Conservation (phyloP, 1,140 invertebrate species). For the Macrostomum lignano region DNA sequence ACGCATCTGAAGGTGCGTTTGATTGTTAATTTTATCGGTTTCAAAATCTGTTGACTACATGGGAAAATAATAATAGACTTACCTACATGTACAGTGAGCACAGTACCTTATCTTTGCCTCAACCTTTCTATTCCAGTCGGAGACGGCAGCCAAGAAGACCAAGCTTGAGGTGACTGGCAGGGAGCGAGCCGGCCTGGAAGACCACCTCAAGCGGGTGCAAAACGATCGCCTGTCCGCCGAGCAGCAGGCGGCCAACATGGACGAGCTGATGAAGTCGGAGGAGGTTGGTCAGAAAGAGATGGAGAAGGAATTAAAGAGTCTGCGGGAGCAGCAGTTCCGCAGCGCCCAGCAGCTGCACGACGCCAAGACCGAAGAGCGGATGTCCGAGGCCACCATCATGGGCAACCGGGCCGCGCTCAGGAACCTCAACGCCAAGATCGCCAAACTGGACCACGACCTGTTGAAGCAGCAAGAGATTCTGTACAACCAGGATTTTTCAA, state of each 20-base stretch:
- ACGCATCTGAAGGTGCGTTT: constrained; percentile 19
- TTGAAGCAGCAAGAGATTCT: constrained; percentile 27
- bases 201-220: constrained; percentile 17
- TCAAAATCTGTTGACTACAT: too few relatives aligned
- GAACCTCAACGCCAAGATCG: constrained; percentile 20
- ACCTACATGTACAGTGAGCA: too few relatives aligned
- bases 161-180: constrained; percentile 10
- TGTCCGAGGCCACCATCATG: constrained; percentile 20
- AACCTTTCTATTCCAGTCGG: too few relatives aligned
- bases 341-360: constrained; percentile 18
- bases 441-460: constrained; percentile 21
- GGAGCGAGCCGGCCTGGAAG: constrained; percentile 14
- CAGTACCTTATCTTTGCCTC: too few relatives aligned
- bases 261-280: constrained; percentile 17
- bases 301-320: constrained; percentile 16
- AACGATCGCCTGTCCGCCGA: constrained; percentile 21
- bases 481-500: constrained; percentile 26
- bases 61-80: too few relatives aligned
- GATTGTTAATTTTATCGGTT: too few relatives aligned
- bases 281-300: constrained; percentile 16
- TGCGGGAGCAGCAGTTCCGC: constrained; percentile 19
- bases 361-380: constrained; percentile 13
- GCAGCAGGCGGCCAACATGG: constrained; percentile 18
- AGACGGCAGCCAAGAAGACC: not conserved
- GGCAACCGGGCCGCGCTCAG: constrained; percentile 14